Evolutionary conservation across 2,113 vertebrate genomes (phyloP).

Genomic region (Phrynosoma platyrhinos): DNA sequence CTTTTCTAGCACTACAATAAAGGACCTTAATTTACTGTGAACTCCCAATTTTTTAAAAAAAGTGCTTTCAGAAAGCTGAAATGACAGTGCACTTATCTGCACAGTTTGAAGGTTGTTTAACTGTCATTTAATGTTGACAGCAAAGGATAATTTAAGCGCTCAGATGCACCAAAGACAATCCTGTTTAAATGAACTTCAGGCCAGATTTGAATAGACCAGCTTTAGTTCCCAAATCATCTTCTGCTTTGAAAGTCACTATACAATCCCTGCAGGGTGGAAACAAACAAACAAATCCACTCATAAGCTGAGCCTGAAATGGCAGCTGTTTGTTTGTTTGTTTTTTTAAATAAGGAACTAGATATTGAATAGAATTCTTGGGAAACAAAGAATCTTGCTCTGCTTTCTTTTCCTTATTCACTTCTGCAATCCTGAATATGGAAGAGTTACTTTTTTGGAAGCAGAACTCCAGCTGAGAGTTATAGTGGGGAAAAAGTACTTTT

Average conservation of each 20-base stretch:
- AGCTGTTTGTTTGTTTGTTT: not conserved
- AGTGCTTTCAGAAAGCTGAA: conserved; percentile 6
- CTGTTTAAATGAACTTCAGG: conserved; percentile 1
- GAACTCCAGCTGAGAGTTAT: no score
- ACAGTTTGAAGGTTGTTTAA: conserved; percentile 13
- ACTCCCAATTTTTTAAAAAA: not conserved
- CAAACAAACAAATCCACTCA: not conserved
- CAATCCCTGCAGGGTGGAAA: not conserved
- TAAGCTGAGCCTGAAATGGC: not conserved
- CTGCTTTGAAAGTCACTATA: not conserved
- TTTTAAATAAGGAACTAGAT: not conserved
- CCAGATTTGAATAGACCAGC: not conserved
- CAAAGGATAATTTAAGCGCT: not conserved
- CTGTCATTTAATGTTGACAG: conserved; percentile 15
- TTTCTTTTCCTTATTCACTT: no score
- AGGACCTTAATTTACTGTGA: not conserved
- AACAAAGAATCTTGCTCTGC: not conserved
- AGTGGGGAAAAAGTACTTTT: no score
- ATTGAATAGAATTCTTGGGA: not conserved
- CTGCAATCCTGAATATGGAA: no score
- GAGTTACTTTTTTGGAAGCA: no score
- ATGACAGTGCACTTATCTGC: conserved; percentile 8
- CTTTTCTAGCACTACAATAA: not conserved
- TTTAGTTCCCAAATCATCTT: not conserved
- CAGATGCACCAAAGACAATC: not conserved